These are phyloP conservation scores for Agrotis exclamationis DNA, from an alignment of 2,888 invertebrate genomes.

Conservation along the genomic window DNA sequence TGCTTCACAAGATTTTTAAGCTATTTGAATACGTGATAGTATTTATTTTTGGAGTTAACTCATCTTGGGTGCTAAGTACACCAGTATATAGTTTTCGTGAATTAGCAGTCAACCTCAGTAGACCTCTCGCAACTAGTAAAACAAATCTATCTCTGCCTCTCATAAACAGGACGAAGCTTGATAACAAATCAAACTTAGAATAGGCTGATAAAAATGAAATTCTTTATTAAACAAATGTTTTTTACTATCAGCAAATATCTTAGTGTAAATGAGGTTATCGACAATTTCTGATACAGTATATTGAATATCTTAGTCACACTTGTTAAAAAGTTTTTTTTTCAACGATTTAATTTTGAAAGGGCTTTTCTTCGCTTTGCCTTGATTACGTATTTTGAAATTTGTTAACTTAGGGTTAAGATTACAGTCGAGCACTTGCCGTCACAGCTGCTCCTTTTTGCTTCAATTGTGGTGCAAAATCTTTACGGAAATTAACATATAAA, in stretches of 20 bases:
- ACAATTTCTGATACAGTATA: slow-evolving; percentile 5
- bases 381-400: background rate
- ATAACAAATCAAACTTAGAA: slow-evolving; percentile 53
- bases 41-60: background rate
- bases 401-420: background rate
- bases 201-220: slow-evolving; percentile 35
- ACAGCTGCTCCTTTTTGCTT: slow-evolving; percentile 8
- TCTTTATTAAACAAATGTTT: slow-evolving; percentile 36
- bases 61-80: background rate
- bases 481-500: slow-evolving; percentile 9
- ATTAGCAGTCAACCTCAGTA: background rate
- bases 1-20: background rate
- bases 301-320: slow-evolving; percentile 1
- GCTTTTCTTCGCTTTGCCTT: background rate
- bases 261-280: slow-evolving; percentile 34
- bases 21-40: background rate
- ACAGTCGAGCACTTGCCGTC: background rate
- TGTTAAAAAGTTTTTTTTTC: background rate
- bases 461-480: background rate
- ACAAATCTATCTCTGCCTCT: background rate
- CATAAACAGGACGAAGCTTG: slow-evolving; percentile 41
- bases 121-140: background rate
- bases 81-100: background rate
- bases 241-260: slow-evolving; percentile 33
- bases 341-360: background rate